Evolutionary conservation across 2,113 vertebrate genomes (phyloP).

Genomic region (Gadus macrocephalus): DNA sequence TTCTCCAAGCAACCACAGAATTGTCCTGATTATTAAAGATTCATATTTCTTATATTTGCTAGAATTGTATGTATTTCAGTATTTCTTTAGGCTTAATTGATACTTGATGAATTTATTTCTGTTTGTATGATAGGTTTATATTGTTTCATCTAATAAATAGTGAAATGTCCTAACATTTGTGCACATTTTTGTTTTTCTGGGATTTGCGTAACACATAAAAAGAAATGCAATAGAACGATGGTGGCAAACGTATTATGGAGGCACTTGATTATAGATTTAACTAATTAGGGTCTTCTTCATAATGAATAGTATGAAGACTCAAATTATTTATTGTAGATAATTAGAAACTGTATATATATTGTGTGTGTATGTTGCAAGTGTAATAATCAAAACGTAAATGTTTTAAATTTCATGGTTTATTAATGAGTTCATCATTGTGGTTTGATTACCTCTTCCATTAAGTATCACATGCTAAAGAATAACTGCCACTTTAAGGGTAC

Average conservation of each 20-base stretch:
- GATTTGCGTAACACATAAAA: no score
- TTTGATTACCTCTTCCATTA: neutral
- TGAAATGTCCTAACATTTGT: no score
- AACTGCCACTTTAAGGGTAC: neutral
- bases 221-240: no score
- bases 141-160: no score
- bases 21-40: no score
- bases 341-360: neutral
- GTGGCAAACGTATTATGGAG: no score
- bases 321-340: neutral
- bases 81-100: no score
- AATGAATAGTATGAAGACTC: neutral
- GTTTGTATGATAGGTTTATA: no score
- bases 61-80: no score
- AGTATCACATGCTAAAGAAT: neutral
- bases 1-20: conserved; percentile 47
- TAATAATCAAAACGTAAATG: neutral
- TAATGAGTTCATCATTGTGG: neutral
- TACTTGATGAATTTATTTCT: no score
- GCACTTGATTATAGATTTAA: neutral
- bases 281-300: neutral
- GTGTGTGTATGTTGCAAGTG: neutral
- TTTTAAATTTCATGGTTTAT: neutral
- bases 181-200: no score
- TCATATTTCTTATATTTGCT: no score